Percentiles rank a stretch among this genome's conserved stretches.
Conservation (phyloP, 2,888 invertebrate species). For the Capitulum mitella region DNA sequence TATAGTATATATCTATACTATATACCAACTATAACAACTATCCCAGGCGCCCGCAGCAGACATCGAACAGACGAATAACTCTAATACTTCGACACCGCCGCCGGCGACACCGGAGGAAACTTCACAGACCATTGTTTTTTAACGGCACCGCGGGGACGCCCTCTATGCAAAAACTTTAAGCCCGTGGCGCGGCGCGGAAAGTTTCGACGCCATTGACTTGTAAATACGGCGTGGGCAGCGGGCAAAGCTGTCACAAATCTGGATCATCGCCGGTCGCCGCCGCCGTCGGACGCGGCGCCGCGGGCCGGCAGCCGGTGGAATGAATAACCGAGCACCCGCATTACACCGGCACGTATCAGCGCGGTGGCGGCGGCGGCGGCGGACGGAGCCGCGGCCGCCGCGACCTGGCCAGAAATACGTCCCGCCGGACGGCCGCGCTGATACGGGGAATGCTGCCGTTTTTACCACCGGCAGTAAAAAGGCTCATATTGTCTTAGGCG, state of each 20-base stretch:
- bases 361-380: too few species aligned
- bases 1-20: too few species aligned
- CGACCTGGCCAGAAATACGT: not conserved
- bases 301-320: not conserved
- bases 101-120: too few species aligned
- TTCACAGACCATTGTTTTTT: not conserved
- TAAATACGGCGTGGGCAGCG: not conserved
- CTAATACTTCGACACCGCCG: too few species aligned
- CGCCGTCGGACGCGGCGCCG: not conserved
- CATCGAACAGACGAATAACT: too few species aligned
- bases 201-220: constrained; percentile 14
- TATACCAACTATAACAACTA: too few species aligned
- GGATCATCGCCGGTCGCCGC: not conserved
- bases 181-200: not conserved
- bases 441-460: not conserved
- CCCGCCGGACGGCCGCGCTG: not conserved
- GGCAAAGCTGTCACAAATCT: constrained; percentile 9
- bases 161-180: not conserved
- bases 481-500: constrained; percentile 3
- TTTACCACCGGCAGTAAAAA: not conserved
- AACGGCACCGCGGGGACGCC: not conserved
- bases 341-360: not conserved
- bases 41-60: too few species aligned
- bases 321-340: not conserved
- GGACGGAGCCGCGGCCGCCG: not conserved